Conservation (phyloP, 2,113 vertebrate genomes). For the Odontesthes bonariensis region DNA sequence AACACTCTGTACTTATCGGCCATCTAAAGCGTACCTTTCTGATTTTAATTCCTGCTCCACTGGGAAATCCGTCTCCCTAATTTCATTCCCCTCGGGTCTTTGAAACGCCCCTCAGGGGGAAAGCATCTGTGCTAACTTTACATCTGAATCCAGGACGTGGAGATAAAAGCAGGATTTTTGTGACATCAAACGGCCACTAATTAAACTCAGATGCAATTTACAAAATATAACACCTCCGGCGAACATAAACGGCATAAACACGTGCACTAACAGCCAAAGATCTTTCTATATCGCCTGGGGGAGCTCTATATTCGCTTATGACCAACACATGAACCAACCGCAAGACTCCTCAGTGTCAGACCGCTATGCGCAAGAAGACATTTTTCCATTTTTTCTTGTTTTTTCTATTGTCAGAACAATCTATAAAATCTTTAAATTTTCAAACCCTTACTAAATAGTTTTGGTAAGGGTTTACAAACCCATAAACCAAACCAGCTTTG, state of each 20-base stretch:
- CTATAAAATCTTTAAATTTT: no score
- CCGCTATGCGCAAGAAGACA: no score
- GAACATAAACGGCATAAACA: neutral
- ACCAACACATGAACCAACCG: neutral
- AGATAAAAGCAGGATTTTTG: no score
- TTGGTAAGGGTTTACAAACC: no score
- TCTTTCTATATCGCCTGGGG: neutral
- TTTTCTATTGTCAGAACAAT: no score
- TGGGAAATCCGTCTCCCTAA: neutral
- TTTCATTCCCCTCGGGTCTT: neutral
- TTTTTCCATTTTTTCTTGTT: no score
- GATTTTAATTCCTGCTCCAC: neutral
- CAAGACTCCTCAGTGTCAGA: neutral
- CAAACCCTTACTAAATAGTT: no score
- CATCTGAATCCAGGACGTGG: no score
- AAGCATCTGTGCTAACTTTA: neutral
- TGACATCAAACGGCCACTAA: neutral
- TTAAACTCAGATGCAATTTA: neutral
- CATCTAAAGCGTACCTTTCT: neutral
- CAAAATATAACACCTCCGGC: neutral
- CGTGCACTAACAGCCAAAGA: neutral
- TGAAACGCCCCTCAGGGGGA: neutral
- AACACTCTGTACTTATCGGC: neutral
- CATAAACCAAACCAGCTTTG: no score
- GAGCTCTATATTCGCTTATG: neutral